Conservation (phyloP, 2,113 vertebrate genomes). For the Athene noctua region DNA sequence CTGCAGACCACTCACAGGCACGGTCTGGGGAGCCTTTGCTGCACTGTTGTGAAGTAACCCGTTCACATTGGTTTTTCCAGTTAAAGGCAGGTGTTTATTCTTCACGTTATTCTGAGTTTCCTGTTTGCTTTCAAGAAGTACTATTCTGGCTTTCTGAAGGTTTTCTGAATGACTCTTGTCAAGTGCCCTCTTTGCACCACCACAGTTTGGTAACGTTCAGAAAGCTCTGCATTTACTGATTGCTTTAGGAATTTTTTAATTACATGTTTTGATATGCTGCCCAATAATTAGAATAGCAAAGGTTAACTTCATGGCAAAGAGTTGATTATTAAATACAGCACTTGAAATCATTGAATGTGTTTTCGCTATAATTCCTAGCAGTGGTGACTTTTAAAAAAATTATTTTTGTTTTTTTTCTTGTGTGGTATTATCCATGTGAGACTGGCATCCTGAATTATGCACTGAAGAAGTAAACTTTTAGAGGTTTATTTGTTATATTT, state of each 20-base stretch:
- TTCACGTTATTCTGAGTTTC: not conserved
- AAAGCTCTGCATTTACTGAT: not conserved
- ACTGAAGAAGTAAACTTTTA: not conserved
- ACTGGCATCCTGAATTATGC: not conserved
- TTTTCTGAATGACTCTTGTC: not conserved
- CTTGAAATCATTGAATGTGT: not conserved
- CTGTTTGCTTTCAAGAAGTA: not conserved
- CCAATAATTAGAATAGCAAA: not conserved
- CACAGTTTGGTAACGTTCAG: fast-evolving
- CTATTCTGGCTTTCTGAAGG: not conserved
- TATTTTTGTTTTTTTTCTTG: not conserved
- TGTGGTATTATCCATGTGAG: not conserved
- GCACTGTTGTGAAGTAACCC: not conserved
- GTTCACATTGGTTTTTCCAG: not conserved
- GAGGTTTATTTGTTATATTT: not conserved
- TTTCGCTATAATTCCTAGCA: not conserved
- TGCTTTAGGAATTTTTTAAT: not conserved
- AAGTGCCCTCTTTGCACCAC: not conserved
- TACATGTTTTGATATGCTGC: not conserved
- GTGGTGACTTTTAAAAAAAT: not conserved
- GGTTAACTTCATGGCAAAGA: not conserved
- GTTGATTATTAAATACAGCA: not conserved
- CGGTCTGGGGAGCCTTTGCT: not conserved
- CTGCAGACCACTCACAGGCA: not conserved
- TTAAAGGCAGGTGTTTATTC: not conserved